Conservation (phyloP, 2,113 vertebrate genomes). For the Okapia johnstoni region DNA sequence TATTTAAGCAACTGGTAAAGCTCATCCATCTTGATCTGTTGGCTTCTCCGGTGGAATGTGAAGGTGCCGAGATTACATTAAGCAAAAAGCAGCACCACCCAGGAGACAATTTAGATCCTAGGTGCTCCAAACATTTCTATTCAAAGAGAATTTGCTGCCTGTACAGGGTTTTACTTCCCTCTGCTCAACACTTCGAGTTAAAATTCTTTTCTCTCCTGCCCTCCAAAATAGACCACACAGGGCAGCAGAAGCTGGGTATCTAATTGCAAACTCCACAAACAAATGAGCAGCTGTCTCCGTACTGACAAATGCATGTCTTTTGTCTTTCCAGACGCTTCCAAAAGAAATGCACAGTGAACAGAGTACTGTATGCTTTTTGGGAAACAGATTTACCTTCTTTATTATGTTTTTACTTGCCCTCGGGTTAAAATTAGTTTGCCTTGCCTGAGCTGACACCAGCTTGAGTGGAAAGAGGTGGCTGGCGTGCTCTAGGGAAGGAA, state of each 20-base stretch:
- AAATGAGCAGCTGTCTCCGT: conserved; percentile 48
- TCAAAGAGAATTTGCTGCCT: not conserved
- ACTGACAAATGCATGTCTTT: conserved; percentile 28
- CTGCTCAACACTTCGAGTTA: conserved; percentile 9
- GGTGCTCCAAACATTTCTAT: not conserved
- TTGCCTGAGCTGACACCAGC: not conserved
- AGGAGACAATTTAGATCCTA: not conserved
- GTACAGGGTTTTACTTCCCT: not conserved
- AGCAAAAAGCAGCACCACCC: not conserved
- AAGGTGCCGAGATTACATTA: conserved; percentile 31
- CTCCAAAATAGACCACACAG: not conserved
- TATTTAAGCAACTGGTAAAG: conserved; percentile 40
- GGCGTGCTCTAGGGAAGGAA: no score
- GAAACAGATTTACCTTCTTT: conserved; percentile 52
- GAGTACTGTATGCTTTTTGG: not conserved
- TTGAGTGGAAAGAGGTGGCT: not conserved
- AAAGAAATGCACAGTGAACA: conserved; percentile 19
- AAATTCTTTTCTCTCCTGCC: conserved; percentile 33
- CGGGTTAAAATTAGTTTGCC: conserved; percentile 26
- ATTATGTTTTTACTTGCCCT: conserved; percentile 55
- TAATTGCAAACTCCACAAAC: conserved; percentile 24
- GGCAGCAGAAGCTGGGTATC: conserved; percentile 4
- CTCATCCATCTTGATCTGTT: conserved; percentile 15
- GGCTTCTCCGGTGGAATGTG: not conserved
- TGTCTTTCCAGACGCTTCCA: conserved; percentile 31